Evolutionary conservation across 2,888 invertebrate genomes (phyloP), one percentile per base, ranked within the genome.

Genomic region (Kuschelorhynchus macadamiae): DNA sequence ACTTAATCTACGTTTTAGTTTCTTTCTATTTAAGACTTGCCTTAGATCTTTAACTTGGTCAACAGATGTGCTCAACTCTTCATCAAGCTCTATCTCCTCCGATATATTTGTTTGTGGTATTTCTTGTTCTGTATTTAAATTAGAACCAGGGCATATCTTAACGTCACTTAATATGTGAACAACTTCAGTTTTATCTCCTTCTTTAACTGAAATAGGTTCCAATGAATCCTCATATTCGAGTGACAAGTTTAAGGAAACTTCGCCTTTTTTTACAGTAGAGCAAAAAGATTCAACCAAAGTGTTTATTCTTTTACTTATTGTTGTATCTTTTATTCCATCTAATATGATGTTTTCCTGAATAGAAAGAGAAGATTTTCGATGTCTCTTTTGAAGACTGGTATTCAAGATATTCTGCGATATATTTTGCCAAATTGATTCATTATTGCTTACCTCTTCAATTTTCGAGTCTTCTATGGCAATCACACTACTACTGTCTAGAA

Each of bases 311-410:
- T 78, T 72, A 47, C 72, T 74, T n/a, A 81, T 55, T 21, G 66
- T 72, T 9, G 74, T 69, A 47, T 79, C 77, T 65, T 76, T 71
- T 36, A 76, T 64, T n/a, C 78, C 78, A 47, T 73, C 72, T 1
- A 81, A 52, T 39, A 72, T 73, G 17, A 81, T 75, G 62, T 78
- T 79, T 71, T 82, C 81, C 49, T 79, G 77, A 41, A 81, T 75
- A 5, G 70, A 78, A n/a, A 82, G 74, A 3, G 81, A 80, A n/a
- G 79, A 77, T 65, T 59, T 74, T 60, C 70, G 61, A 47, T 60
- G 20, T 17, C 55, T 30, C 3, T 55, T 59, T 32, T 53, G 59
- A n/a, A 36, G 2, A 32, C 33, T 63, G n/a, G 39, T 17, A 49
- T 21, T 67, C 9, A 47, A 18, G 20, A 25, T 14, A 20, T 42